These are phyloP conservation scores for Helleia helle DNA, from an alignment of 2,888 invertebrate species.

Conservation along the genomic window DNA sequence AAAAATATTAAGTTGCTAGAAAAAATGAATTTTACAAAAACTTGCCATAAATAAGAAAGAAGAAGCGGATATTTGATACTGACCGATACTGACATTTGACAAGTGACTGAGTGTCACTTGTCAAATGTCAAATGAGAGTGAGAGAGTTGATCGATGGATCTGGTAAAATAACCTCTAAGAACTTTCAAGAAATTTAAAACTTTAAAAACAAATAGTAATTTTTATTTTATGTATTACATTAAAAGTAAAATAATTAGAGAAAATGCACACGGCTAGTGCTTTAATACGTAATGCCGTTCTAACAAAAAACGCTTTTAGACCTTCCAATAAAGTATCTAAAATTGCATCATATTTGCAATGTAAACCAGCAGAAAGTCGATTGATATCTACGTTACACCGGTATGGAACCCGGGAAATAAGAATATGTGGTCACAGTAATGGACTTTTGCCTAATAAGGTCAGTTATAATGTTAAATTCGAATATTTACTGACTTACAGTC, in stretches of 20 bases:
- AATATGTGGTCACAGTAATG: slow-evolving; percentile 32
- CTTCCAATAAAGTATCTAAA: slow-evolving; percentile 47
- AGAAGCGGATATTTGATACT: not conserved
- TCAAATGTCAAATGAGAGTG: not conserved
- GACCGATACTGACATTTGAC: slow-evolving; percentile 6
- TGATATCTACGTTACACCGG: slow-evolving; percentile 18
- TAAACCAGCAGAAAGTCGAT: slow-evolving; percentile 34
- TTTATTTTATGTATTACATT: slow-evolving; percentile 20
- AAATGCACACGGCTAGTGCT: slow-evolving; percentile 55
- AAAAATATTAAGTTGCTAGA: too few relatives aligned
- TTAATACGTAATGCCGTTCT: slow-evolving; percentile 46
- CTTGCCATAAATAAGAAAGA: slow-evolving; percentile 12
- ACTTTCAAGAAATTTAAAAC: slow-evolving; percentile 13
- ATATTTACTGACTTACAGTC: not conserved
- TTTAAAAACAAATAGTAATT: slow-evolving; percentile 34
- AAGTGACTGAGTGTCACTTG: too few relatives aligned
- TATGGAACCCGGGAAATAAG: slow-evolving; percentile 23
- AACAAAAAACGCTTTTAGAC: slow-evolving; percentile 42
- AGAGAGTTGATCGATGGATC: slow-evolving; percentile 39
- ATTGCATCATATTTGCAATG: slow-evolving; percentile 52
- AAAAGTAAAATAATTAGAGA: slow-evolving; percentile 18
- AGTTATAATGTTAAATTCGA: slow-evolving; percentile 7
- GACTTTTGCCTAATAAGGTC: slow-evolving; percentile 17
- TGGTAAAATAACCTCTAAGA: slow-evolving; percentile 56
- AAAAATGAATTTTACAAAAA: too few relatives aligned